Conservation (phyloP, 2,113 vertebrate species). For the Campylorhamphus procurvoides region DNA sequence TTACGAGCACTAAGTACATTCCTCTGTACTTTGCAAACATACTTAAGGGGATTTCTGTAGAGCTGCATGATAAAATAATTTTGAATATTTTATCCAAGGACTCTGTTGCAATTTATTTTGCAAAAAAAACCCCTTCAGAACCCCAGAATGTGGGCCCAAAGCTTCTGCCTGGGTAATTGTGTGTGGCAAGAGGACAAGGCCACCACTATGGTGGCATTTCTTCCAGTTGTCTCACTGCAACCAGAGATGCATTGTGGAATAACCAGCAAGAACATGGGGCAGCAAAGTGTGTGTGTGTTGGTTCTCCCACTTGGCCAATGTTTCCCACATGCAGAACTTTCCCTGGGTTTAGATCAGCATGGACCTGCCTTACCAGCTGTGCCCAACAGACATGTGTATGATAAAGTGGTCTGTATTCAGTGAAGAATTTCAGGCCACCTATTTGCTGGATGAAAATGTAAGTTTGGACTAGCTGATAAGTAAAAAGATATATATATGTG, state of each 20-base stretch:
- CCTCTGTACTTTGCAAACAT: not conserved
- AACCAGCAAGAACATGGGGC: not conserved
- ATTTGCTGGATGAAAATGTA: not conserved
- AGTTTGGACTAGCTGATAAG: not conserved
- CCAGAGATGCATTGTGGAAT: not conserved
- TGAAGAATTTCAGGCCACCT: not conserved
- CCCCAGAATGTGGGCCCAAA: not conserved
- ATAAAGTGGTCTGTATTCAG: not conserved
- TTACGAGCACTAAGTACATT: not conserved
- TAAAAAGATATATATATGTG: not conserved
- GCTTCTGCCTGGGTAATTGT: not conserved
- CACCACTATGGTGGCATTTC: not conserved
- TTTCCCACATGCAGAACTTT: not conserved
- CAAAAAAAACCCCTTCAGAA: not conserved
- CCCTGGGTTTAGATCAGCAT: not conserved
- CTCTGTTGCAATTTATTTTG: not conserved
- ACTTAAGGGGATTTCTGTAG: not conserved
- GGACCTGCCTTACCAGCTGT: not conserved
- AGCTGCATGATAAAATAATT: not conserved
- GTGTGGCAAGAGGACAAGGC: not conserved
- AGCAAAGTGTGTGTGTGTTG: not conserved
- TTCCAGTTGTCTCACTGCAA: not conserved
- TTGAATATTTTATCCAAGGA: not conserved
- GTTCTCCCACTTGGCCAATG: not conserved
- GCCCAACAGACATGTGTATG: accelerated